A percentile compares a stretch with the other conserved stretches of the same genome.
These are phyloP conservation scores for Halcyon senegalensis DNA, from an alignment of 2,113 vertebrate genomes.

Conservation along the genomic window DNA sequence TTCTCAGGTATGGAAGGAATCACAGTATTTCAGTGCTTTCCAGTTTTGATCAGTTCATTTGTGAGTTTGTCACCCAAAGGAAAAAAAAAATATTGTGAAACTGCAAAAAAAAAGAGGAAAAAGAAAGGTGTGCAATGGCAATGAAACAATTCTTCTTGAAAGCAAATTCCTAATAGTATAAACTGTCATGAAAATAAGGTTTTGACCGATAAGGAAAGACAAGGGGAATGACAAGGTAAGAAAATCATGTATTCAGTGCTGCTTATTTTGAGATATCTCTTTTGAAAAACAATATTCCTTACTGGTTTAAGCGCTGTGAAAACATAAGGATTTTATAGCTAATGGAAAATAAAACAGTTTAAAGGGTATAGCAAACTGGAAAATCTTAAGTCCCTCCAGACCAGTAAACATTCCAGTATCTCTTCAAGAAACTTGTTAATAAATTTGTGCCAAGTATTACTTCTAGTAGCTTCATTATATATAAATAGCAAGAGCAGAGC, in stretches of 20 bases:
- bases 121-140: background rate
- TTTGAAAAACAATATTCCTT: background rate
- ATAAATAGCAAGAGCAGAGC: background rate
- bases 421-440: constrained; percentile 37
- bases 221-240: background rate
- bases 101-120: background rate
- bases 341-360: constrained; percentile 36
- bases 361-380: constrained; percentile 26
- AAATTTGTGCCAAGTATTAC: constrained; percentile 32
- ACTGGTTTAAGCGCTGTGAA: background rate
- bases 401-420: constrained; percentile 30
- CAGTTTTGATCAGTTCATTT: background rate
- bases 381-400: constrained; percentile 35
- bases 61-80: background rate
- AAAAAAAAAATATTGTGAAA: background rate
- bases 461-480: background rate
- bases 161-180: background rate
- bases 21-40: background rate
- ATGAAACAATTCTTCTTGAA: background rate
- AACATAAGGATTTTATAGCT: constrained; percentile 34
- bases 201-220: background rate
- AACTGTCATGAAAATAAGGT: background rate
- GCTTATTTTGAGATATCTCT: background rate
- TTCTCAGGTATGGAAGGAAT: background rate
- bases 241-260: background rate